Evolutionary conservation across 2,888 invertebrate genomes (phyloP), one percentile per base, ranked within the genome.

Genomic region (Entomobrya proxima): DNA sequence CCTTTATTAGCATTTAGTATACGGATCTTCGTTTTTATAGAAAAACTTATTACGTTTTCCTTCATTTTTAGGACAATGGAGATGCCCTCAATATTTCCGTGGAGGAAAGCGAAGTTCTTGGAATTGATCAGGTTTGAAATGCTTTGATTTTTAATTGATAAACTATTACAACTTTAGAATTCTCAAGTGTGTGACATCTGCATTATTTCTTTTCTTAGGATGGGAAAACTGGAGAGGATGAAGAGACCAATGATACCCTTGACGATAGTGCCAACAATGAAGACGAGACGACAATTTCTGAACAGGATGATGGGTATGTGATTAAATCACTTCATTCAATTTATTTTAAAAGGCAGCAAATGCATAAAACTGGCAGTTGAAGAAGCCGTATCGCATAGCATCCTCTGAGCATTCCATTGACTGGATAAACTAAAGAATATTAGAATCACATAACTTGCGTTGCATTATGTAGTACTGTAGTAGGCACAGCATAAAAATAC

Each of bases 41-140:
- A 9, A 35, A 37, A 32, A n/a, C n/a, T 32, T 18, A 15, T 9
- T 64, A 7, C 3, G n/a, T 61, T 5, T 78, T 50, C 50, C 67
- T 4, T 37, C 4, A 40, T 1, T 72, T 47, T 44, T 21, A 80
- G 79, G 79, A 80, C 0, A 35, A 32, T 30, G 79, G 37, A 9
- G 79, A 67, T 6, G 80, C 80, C 11, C 74, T 81, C 0, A 74
- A 81, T 32, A 81, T 81, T 35, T 44, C 72, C 2, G 81, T 81
- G 5, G 81, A 69, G 18, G 81, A 81, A 30, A 74, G 21, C 44
- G 81, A 81, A 18, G 30, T 40, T 21, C 52, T 81, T 15, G 72
- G 32, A 30, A 81, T 81, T 11, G 81, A 81, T 1, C 55, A 72
- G 72, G 81, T 80, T 52, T 27, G 47, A 21, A 18, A 21, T 18